phyloP scores from a whole-genome alignment of 1,140 invertebrate genomes.

The Forficula auricularia region DNA sequence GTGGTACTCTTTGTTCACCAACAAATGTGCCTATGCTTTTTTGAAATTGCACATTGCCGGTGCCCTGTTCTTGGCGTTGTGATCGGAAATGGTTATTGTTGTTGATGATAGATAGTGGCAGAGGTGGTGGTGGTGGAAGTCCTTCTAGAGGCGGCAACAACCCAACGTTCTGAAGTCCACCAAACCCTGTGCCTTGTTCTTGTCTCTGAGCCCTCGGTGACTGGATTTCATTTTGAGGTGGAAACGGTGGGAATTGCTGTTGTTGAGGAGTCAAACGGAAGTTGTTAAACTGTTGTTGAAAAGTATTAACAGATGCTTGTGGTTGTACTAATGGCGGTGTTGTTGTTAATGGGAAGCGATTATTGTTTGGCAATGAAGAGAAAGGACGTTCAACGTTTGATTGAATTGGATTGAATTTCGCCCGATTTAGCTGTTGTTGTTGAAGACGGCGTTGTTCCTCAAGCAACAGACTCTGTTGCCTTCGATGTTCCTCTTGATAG shows the following conservation, averaged over 20 bases:
- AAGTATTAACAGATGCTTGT: constrained; percentile 31
- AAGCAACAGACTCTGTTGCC: constrained; percentile 44
- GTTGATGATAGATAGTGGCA: too few relatives aligned
- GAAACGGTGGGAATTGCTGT: constrained; percentile 9
- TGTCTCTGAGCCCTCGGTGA: constrained; percentile 15
- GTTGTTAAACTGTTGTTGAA: constrained; percentile 24
- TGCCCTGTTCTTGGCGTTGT: constrained; percentile 12
- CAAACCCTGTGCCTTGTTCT: constrained; percentile 16
- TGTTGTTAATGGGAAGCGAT: constrained; percentile 25
- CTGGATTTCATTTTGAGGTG: neutral
- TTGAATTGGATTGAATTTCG: too few relatives aligned
- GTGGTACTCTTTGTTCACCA: constrained; percentile 10
- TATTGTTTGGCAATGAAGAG: too few relatives aligned
- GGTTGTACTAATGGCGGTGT: constrained; percentile 33
- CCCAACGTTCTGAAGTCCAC: constrained; percentile 6
- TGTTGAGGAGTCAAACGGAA: constrained; percentile 23
- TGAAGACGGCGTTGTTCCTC: constrained; percentile 35
- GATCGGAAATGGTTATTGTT: neutral
- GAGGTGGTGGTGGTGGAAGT: too few relatives aligned
- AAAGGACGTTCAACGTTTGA: too few relatives aligned
- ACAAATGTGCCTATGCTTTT: constrained; percentile 21
- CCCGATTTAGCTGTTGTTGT: constrained; percentile 22
- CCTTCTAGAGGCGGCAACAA: too few relatives aligned
- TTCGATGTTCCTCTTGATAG: constrained; percentile 24
- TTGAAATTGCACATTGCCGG: constrained; percentile 22